Evolutionary conservation across 2,888 invertebrate genomes (phyloP).

Genomic region (Eupithecia subumbrata): DNA sequence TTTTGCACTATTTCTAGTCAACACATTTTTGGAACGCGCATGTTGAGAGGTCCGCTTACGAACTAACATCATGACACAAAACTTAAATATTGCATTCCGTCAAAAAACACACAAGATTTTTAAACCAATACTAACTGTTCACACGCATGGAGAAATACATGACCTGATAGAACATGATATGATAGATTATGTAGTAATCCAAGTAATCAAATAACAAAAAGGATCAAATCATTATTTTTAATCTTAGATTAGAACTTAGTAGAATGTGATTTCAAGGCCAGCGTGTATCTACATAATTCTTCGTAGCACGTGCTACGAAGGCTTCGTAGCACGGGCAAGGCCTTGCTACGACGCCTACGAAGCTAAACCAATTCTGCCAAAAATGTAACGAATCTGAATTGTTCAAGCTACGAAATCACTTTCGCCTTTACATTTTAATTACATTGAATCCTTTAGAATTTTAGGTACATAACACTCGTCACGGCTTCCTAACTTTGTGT

Average conservation of each 20-base stretch:
- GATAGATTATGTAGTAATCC: constrained; percentile 31
- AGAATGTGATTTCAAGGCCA: constrained; percentile 37
- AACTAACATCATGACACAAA: constrained; percentile 64
- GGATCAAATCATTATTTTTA: not conserved
- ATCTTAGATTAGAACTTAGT: constrained; percentile 29
- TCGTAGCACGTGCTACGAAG: constrained; percentile 2
- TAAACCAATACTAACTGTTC: constrained; percentile 37
- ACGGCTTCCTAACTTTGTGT: constrained; percentile 81
- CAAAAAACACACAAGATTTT: constrained; percentile 68
- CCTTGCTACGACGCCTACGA: not conserved
- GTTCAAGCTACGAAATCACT: constrained; percentile 42
- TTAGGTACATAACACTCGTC: constrained; percentile 70
- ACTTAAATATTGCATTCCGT: constrained; percentile 83
- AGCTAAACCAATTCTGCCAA: not conserved
- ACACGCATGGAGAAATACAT: constrained; percentile 61
- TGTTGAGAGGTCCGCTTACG: constrained; percentile 66
- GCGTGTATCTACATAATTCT: not conserved
- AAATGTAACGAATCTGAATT: not conserved
- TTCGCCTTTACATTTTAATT: constrained; percentile 32
- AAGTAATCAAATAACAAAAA: constrained; percentile 6
- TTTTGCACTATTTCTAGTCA: constrained; percentile 62
- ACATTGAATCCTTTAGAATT: constrained; percentile 50
- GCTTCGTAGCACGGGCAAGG: too few relatives aligned
- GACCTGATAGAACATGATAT: constrained; percentile 28
- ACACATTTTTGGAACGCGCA: constrained; percentile 66